Percentiles rank a stretch among this genome's conserved stretches.
phyloP scores from a whole-genome alignment of 2,113 vertebrate genomes.

The Hippocampus zosterae region DNA sequence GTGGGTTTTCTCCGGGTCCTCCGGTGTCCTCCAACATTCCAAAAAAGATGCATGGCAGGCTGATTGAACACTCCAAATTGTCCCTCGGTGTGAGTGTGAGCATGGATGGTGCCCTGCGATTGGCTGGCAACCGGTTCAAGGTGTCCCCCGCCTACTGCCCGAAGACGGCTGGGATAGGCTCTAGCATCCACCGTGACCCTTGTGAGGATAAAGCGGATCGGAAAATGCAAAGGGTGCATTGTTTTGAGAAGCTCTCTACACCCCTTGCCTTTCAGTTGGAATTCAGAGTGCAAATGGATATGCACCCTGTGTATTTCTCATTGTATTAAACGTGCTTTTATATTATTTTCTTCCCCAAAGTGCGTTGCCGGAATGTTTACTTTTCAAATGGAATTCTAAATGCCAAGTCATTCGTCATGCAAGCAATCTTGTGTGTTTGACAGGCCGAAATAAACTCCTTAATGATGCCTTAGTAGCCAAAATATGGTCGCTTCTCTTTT shows the following conservation, averaged over 20 bases:
- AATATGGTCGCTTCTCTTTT: not conserved
- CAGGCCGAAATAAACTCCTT: constrained; percentile 11
- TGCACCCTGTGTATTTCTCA: not conserved
- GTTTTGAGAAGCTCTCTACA: not conserved
- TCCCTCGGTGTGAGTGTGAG: no score
- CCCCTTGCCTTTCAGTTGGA: constrained; percentile 6
- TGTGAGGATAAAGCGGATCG: no score
- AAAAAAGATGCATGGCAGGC: no score
- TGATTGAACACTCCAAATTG: no score
- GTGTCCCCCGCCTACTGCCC: no score
- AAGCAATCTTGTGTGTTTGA: constrained; percentile 31
- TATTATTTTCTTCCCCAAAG: constrained; percentile 30
- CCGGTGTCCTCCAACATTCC: no score
- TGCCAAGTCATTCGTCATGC: constrained; percentile 36
- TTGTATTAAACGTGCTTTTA: constrained; percentile 19
- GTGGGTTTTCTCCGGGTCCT: no score
- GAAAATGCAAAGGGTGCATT: not conserved
- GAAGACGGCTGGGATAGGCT: no score
- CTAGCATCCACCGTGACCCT: no score
- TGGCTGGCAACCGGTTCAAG: no score
- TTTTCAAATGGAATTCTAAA: constrained; percentile 47
- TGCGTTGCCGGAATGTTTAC: constrained; percentile 38
- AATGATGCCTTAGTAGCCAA: not conserved
- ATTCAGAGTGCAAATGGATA: constrained; percentile 6
- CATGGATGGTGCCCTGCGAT: no score